Evolutionary conservation across 2,797 vertebrate genomes (phyloP), one percentile per base, ranked within the genome.

Genomic region (Eurystomus glaucurus): DNA sequence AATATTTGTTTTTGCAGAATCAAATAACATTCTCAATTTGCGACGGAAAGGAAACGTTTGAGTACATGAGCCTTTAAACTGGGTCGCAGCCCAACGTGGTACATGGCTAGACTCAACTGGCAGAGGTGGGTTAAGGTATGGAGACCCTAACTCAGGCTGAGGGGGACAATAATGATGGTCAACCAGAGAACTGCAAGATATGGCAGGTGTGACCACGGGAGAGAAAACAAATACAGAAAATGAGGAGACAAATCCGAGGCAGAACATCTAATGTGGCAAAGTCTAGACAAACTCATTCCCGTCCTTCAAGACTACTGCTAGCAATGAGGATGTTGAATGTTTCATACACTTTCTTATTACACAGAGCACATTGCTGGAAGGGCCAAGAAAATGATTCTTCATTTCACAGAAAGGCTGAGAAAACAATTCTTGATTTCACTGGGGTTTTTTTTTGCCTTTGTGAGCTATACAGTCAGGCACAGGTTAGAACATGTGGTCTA

Each of bases 1-100:
- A 50, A 91, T 86, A 65, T 85, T 91, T 88, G 86, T 43, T 95
- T 92, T 48, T 83, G 57, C 46, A 70, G 60, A 82, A 90, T 51
- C 78, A 68, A 82, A 31, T 33, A 64, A 39, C 66, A 41, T 66
- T 76, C 58, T n/a, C 37, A 29, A 43, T 55, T 87, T 84, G 41
- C 65, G 60, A 33, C 54, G 80, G 64, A 64, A 93, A 79, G 55
- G 58, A 93, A 94, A 55, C 2, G 2, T 58, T 65, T 1, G 8
- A 62, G 70, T n/a, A 22, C 6, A 16, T 37, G 50, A 93, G 31
- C 35, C 28, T 65, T 87, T 31, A 65, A 85, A 84, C 8, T 6
- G 5, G 57, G 39, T 5, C 64, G 51, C 23, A 68, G 60, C 43
- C 50, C n/a, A 35, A 14, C 6, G 3, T 25, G 57, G 26, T 64